Conservation (phyloP, 2,888 invertebrate species). For the Alsophila aescularia region DNA sequence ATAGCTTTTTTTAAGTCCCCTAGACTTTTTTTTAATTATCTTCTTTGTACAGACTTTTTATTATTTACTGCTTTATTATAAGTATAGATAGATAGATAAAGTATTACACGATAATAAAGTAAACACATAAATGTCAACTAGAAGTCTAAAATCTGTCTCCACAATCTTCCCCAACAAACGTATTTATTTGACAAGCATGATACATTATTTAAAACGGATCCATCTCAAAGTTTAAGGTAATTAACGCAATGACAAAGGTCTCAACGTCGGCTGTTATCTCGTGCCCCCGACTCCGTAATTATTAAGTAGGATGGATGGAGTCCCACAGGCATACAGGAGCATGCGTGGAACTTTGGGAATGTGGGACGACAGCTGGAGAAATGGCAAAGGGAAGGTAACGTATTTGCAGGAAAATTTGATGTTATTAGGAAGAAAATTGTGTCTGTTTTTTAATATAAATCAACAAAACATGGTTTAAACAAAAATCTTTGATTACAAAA, state of each 20-base stretch:
- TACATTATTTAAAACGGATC: slow-evolving; percentile 38
- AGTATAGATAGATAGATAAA: too few species aligned
- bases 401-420: not conserved
- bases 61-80: too few species aligned
- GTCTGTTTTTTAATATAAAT: too few species aligned
- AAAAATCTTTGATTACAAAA: too few species aligned
- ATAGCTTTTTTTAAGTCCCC: too few species aligned
- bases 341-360: slow-evolving; percentile 20
- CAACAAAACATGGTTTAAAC: too few species aligned
- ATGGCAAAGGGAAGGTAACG: not conserved
- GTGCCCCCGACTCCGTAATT: slow-evolving; percentile 52
- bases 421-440: not conserved
- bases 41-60: too few species aligned
- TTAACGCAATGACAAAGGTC: slow-evolving; percentile 44
- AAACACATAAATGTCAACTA: too few species aligned
- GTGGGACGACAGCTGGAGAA: slow-evolving; percentile 11
- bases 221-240: slow-evolving; percentile 42
- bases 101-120: too few species aligned
- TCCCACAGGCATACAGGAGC: slow-evolving; percentile 48
- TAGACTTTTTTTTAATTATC: too few species aligned
- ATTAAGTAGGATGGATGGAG: slow-evolving; percentile 73
- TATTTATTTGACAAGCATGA: slow-evolving; percentile 1
- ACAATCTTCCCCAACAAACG: not conserved
- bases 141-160: not conserved
- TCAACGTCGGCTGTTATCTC: slow-evolving; percentile 13